Percentiles rank a stretch among this genome's conserved stretches.
These are phyloP conservation scores for Albula glossodonta DNA, from an alignment of 2,113 vertebrate genomes.

Conservation along the genomic window DNA sequence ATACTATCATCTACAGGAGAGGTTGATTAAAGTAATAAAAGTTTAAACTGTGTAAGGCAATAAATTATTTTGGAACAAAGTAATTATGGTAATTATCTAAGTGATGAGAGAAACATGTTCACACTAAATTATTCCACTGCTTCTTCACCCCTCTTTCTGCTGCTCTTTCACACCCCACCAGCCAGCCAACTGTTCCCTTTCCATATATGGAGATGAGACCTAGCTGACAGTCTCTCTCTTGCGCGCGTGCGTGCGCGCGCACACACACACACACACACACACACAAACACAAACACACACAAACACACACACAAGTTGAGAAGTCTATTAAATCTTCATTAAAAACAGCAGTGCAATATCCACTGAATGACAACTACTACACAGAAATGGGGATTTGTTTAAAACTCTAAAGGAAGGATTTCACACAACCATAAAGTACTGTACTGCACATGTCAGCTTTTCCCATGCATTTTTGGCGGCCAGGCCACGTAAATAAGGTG, in stretches of 20 bases:
- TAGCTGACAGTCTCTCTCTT: not conserved
- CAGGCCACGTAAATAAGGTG: too few species aligned
- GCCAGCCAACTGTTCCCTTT: not conserved
- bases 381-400: not conserved
- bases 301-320: not conserved
- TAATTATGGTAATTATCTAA: too few species aligned
- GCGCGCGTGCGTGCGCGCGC: too few species aligned
- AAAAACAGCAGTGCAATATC: not conserved
- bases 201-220: not conserved
- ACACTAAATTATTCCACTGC: not conserved
- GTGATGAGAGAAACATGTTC: not conserved
- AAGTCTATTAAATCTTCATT: not conserved
- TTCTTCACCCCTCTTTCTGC: not conserved
- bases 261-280: not conserved
- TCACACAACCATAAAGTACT: too few species aligned
- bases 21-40: not conserved
- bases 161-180: not conserved
- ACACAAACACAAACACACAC: not conserved
- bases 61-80: too few species aligned
- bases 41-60: not conserved
- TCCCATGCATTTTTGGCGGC: too few species aligned
- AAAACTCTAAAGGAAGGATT: conserved; percentile 81
- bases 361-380: not conserved
- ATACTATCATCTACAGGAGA: not conserved
- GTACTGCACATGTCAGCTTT: too few species aligned